phyloP scores from a whole-genome alignment of 2,797 vertebrate species.

The Acanthornis magna region DNA sequence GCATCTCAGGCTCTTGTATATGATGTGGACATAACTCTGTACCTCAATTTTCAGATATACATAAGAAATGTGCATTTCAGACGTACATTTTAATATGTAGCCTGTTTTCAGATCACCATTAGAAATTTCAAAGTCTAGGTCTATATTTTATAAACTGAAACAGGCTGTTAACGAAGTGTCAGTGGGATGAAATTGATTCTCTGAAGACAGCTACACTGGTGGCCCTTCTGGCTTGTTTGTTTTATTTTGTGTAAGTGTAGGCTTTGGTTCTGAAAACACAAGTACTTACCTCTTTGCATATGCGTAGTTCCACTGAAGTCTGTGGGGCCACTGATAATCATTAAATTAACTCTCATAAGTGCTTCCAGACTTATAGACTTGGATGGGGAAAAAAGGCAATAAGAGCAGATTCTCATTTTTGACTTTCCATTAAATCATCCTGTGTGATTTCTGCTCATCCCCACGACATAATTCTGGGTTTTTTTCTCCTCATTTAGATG shows the following conservation, averaged over 20 bases:
- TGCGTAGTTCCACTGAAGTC: not conserved
- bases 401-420: not conserved
- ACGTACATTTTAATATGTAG: not conserved
- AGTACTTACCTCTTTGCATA: not conserved
- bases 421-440: constrained; percentile 2
- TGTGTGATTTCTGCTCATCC: constrained; percentile 40
- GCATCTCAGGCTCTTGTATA: not conserved
- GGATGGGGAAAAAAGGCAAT: not conserved
- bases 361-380: constrained; percentile 12
- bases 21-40: not conserved
- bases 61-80: not conserved
- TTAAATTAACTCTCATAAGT: constrained; percentile 28
- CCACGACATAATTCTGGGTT: not conserved
- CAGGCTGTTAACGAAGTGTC: not conserved
- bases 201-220: not conserved
- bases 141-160: not conserved
- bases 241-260: not conserved
- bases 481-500: constrained; percentile 26
- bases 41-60: not conserved
- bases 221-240: not conserved
- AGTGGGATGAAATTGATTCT: not conserved
- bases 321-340: not conserved
- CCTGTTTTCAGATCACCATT: not conserved
- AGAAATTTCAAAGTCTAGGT: not conserved
- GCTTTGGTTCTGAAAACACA: not conserved